Percentiles rank a stretch among this genome's conserved stretches.
These are phyloP conservation scores for Bufo gargarizans DNA, from an alignment of 2,113 vertebrate species.

Conservation along the genomic window DNA sequence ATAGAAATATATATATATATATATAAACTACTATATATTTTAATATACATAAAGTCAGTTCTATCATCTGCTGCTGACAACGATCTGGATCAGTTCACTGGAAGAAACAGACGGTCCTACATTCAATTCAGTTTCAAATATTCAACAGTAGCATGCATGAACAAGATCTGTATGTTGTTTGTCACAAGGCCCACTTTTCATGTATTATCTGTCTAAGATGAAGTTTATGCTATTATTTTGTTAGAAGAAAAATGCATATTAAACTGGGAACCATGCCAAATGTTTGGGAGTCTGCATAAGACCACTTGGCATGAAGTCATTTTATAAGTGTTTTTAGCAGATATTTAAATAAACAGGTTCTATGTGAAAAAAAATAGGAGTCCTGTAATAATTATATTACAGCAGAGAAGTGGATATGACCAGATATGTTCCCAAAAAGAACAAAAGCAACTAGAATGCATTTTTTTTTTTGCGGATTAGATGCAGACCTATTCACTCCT, in stretches of 20 bases:
- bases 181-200: not conserved
- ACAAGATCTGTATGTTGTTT: not conserved
- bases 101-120: not conserved
- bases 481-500: too few species aligned
- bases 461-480: too few species aligned
- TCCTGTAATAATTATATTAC: not conserved
- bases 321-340: not conserved
- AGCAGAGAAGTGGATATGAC: not conserved
- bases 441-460: too few species aligned
- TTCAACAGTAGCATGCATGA: not conserved
- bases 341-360: not conserved
- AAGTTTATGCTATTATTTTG: not conserved
- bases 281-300: not conserved
- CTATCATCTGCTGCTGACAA: not conserved
- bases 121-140: not conserved
- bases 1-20: too few species aligned
- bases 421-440: not conserved
- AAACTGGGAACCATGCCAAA: not conserved
- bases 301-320: not conserved
- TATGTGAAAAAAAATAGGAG: not conserved
- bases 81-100: not conserved
- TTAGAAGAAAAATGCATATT: not conserved
- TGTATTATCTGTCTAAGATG: not conserved
- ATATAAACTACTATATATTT: not conserved
- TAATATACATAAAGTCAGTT: not conserved